A percentile compares a stretch with the other conserved stretches of the same genome.
phyloP scores from a whole-genome alignment of 1,140 invertebrate species.

The Acromyrmex charruanus region DNA sequence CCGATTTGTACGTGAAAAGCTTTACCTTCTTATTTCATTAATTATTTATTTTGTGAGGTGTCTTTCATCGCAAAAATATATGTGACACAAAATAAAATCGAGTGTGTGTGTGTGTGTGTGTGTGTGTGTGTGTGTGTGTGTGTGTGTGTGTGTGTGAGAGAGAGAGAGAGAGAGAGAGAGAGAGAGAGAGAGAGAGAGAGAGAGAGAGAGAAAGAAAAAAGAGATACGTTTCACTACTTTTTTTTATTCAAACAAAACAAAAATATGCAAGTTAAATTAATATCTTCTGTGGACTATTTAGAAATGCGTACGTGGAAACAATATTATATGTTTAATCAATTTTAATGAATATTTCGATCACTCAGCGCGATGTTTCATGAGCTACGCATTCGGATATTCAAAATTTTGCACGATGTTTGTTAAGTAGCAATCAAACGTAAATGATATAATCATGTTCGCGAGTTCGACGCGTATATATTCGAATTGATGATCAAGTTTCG shows the following conservation, averaged over 20 bases:
- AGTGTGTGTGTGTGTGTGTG: no score
- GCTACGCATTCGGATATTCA: background rate
- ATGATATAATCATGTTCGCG: slow-evolving; percentile 10
- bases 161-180: no score
- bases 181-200: background rate
- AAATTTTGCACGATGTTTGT: slow-evolving; percentile 36
- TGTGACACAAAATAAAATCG: background rate
- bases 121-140: background rate
- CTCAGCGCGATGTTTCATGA: background rate
- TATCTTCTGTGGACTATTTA: background rate
- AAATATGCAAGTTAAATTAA: background rate
- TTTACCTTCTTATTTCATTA: background rate
- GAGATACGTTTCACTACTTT: background rate
- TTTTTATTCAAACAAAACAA: slow-evolving; percentile 3
- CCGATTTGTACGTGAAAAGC: background rate
- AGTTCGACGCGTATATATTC: background rate
- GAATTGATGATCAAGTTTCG: background rate
- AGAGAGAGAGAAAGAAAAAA: background rate
- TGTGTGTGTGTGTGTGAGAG: no score
- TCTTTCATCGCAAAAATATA: background rate
- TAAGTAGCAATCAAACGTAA: slow-evolving; percentile 32
- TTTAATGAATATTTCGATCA: background rate
- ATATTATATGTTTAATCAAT: background rate
- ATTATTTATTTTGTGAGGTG: background rate
- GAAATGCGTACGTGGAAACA: background rate